These are phyloP conservation scores for Gymnorhina tibicen DNA, from an alignment of 2,113 vertebrate species.

Conservation along the genomic window DNA sequence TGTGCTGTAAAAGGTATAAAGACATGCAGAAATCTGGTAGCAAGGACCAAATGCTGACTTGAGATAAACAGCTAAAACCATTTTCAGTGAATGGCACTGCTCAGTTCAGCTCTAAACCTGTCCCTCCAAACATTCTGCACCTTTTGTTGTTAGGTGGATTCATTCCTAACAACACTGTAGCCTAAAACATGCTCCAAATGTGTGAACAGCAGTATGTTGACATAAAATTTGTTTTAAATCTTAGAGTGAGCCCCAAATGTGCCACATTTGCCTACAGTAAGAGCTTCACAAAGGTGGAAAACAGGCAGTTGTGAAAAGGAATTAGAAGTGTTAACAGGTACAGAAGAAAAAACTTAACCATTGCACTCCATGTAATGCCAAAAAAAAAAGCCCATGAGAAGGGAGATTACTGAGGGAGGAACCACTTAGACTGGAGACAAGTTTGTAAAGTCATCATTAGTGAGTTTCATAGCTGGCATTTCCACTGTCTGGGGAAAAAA, in stretches of 20 bases:
- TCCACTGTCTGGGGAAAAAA: neutral
- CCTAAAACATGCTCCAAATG: neutral
- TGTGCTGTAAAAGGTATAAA: neutral
- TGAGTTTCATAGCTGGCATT: neutral
- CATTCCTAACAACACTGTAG: neutral
- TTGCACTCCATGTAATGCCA: neutral
- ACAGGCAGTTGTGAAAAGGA: slow-evolving; percentile 32
- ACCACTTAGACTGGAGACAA: neutral
- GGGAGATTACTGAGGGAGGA: neutral
- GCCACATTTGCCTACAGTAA: slow-evolving; percentile 19
- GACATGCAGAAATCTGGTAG: neutral
- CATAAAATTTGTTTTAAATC: neutral
- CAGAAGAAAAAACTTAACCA: neutral
- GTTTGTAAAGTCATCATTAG: neutral
- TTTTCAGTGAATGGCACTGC: neutral
- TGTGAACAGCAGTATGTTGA: neutral
- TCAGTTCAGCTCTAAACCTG: neutral
- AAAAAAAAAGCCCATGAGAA: neutral
- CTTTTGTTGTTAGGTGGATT: neutral
- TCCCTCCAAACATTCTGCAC: neutral
- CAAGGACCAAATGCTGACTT: neutral
- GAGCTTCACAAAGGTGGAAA: slow-evolving; percentile 5
- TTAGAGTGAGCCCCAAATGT: neutral
- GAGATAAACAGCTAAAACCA: neutral
- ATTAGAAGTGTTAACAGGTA: slow-evolving; percentile 20